Base-by-base conservation (phyloP, 2,797 vertebrate species). In the Rhincodon typus region DNA sequence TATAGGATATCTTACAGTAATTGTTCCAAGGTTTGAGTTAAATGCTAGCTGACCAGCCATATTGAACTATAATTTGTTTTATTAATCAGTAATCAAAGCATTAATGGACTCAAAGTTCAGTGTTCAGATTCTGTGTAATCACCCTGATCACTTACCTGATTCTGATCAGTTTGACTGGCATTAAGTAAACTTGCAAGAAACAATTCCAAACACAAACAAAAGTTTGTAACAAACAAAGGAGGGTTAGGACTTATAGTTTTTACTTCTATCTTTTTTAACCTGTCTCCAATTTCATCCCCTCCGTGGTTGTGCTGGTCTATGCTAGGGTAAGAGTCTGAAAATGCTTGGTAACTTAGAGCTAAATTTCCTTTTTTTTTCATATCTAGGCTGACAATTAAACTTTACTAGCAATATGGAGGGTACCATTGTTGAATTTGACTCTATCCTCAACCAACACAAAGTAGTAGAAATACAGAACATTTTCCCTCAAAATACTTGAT, bases 21-120 rank as follows among this genome's bases (percentile, higher is more conserved):
- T 91, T 91, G 53, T 91, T 91, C 30, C 57, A 91, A 91, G 88
- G 30, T 53, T 62, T 91, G 88, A 62, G 34, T n/a, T 91, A 66
- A 91, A 66, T 91, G 88, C 88, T n/a, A 62, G 53, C 88, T 62
- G 88, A 91, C 62, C 53, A 34, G 30, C 30, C 30, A 62, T 7
- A 66, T 91, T 57, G 27, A 25, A 90, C 50, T n/a, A 53, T 15
- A 62, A 13, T 57, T 57, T 15, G 27, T 90, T 62, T 91, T 91
- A 27, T 62, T 62, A 34, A 17, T 91, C 30, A 66, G 53, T 66
- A 62, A 57, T 91, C 62, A 6, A 62, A 34, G 62, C 88, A 66
- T 34, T 53, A 66, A 66, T 17, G 19, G 57, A 91, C 34, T 21
- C 66, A 17, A 90, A 62, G 13, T 57, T 91, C 57, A 91, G 25